These are phyloP conservation scores for Brachyptera putata DNA, from an alignment of 2,888 invertebrate species.

Conservation along the genomic window DNA sequence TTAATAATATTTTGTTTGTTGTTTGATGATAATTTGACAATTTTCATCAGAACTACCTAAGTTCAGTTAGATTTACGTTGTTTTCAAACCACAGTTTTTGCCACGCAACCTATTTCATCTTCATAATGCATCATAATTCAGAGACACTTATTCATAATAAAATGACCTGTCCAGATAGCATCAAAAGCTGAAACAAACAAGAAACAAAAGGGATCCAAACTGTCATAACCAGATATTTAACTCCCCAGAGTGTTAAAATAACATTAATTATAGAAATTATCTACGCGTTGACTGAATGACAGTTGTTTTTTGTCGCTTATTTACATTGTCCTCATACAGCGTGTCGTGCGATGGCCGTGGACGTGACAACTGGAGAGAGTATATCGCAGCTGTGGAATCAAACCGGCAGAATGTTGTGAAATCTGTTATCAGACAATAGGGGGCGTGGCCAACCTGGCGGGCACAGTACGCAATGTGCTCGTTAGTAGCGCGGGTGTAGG, in stretches of 20 bases:
- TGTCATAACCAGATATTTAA: conserved; percentile 15
- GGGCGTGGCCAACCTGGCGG: conserved; percentile 5
- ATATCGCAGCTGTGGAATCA: too few species aligned
- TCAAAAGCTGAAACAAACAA: conserved; percentile 1
- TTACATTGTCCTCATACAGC: conserved; percentile 11
- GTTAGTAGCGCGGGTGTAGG: too few species aligned
- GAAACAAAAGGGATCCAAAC: conserved; percentile 8
- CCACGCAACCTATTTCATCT: too few species aligned
- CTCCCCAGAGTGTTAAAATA: conserved; percentile 5
- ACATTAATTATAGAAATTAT: conserved; percentile 18
- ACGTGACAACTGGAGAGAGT: too few species aligned
- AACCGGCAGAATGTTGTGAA: not conserved
- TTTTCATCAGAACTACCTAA: too few species aligned
- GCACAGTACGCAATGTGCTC: conserved; percentile 3
- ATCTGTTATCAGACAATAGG: conserved; percentile 14
- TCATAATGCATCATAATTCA: too few species aligned
- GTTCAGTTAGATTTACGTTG: too few species aligned
- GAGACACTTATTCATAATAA: conserved; percentile 7
- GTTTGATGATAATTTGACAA: too few species aligned
- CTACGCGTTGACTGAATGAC: conserved; percentile 18
- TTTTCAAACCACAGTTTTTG: too few species aligned
- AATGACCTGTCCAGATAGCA: conserved; percentile 8
- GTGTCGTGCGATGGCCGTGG: too few species aligned
- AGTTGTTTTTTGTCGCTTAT: conserved; percentile 14
- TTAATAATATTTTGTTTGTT: too few species aligned